A percentile compares a stretch with the other conserved stretches of the same genome.
These are phyloP conservation scores for Aix galericulata DNA, from an alignment of 2,113 vertebrate species.

Conservation along the genomic window DNA sequence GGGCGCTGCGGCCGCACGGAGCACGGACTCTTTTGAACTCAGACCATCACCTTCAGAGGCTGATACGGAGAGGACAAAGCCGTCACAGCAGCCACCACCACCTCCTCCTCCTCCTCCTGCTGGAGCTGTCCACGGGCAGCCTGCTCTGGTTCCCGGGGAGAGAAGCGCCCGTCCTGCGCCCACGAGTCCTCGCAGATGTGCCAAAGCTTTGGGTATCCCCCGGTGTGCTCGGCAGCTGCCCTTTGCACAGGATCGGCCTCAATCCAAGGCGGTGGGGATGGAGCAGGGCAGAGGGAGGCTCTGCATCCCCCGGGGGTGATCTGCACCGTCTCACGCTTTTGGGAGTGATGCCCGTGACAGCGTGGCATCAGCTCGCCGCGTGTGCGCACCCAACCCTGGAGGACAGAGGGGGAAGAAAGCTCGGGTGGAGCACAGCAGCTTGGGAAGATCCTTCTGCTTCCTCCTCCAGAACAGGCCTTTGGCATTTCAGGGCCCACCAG, in stretches of 20 bases:
- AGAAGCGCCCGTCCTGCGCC: neutral
- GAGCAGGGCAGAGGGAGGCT: neutral
- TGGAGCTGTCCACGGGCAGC: neutral
- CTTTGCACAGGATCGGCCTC: neutral
- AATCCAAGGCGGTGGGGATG: neutral
- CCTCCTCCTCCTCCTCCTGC: neutral
- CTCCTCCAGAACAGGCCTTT: neutral
- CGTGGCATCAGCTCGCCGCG: rapidly evolving
- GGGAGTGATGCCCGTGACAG: neutral
- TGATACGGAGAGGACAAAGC: neutral
- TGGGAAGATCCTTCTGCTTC: neutral
- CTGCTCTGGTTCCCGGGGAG: neutral
- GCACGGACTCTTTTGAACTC: neutral
- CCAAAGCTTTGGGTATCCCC: neutral
- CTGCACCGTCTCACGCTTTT: neutral
- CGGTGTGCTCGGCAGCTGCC: neutral
- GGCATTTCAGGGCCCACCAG: neutral
- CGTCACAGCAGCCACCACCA: neutral
- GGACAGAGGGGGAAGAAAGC: neutral
- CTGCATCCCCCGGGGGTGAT: neutral
- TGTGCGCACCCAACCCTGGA: too few species aligned
- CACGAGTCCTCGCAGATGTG: neutral
- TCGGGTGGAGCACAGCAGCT: neutral
- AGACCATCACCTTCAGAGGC: neutral
- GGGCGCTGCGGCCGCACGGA: neutral